Base-by-base conservation (phyloP, 2,888 invertebrate genomes). In the Acrocyrtus sp. region DNA sequence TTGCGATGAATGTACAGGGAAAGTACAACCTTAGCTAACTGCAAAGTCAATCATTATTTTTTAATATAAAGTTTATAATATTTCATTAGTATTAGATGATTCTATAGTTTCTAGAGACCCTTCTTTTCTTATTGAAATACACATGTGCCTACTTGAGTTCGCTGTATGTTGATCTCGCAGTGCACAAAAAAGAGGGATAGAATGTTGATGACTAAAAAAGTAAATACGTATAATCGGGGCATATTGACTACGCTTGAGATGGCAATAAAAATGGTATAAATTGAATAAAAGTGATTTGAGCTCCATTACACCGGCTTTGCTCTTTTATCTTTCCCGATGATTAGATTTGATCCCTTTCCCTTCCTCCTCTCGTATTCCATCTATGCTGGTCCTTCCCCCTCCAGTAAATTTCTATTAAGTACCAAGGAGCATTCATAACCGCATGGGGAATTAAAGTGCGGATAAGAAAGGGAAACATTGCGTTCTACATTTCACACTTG, bases 311-410 rank as follows among this genome's bases (percentile, higher is more conserved):
- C 29, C 41, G 56, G 56, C 39, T 69, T 62, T 56, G 61, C 48
- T 72, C 72, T 77, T 77, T 75, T 75, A 74, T 77, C 77, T 77
- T 75, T 75, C 74, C 69, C 63, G 78, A 78, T 78, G 78, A 76
- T 78, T 75, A 76, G 76, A 75, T 63, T 66, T 77, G 74, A 77
- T 75, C 74, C 51, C 47, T 58, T 68, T 68, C 67, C 72, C 53
- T 50, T 54, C 29, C 15, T 57, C 19, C 41, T 27, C 12, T 39
- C 5, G 5, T 6, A 15, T n/a, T 45, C 27, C 10, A 22, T 10
- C 17, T 48, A 21, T 51, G 3, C 1, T 10, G 8, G 24, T 22
- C 3, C 5, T 10, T 43, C 47, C 17, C 19, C 21, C 24, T 22
- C 21, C 50, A 50, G 12, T 21, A 8, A 8, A 15, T n/a, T 5